Percentiles rank a stretch among this genome's conserved stretches.
phyloP scores from a whole-genome alignment of 1,140 invertebrate species.

The Drosophila pandora region DNA sequence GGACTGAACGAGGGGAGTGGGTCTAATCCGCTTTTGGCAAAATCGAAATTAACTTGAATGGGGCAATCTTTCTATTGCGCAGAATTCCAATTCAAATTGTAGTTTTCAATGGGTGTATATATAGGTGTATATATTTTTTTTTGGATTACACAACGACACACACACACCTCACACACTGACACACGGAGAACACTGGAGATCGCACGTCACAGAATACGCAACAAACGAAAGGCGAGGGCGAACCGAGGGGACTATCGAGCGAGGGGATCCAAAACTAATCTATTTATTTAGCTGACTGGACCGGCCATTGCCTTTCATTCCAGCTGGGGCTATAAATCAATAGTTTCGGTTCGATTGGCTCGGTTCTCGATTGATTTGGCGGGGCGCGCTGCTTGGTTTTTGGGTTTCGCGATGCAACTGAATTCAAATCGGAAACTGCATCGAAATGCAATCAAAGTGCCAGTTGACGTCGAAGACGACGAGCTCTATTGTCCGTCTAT shows the following conservation, averaged over 20 bases:
- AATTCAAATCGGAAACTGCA: constrained; percentile 59
- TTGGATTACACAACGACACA: constrained; percentile 26
- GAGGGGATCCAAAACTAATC: constrained; percentile 60
- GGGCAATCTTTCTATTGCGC: constrained; percentile 37
- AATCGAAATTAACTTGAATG: constrained; percentile 45
- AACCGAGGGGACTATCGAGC: background rate
- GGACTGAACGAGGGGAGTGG: background rate
- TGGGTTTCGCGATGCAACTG: constrained; percentile 71
- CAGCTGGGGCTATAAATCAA: constrained; percentile 69
- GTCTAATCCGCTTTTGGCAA: constrained; percentile 49
- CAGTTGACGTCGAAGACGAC: constrained; percentile 55
- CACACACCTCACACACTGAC: constrained; percentile 8
- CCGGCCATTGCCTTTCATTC: constrained; percentile 47
- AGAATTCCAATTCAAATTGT: constrained; percentile 30
- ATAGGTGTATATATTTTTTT: constrained; percentile 11
- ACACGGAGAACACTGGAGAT: constrained; percentile 12
- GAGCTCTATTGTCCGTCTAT: constrained; percentile 33
- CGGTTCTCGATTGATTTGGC: constrained; percentile 22
- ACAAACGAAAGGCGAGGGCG: constrained; percentile 5
- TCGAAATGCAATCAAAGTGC: constrained; percentile 73
- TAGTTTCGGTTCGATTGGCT: constrained; percentile 60
- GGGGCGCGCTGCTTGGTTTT: constrained; percentile 64
- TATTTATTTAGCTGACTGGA: constrained; percentile 74
- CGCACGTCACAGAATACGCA: constrained; percentile 68
- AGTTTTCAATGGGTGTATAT: constrained; percentile 50